Percentiles rank a stretch among this genome's conserved stretches.
Evolutionary conservation across 2,113 vertebrate genomes (phyloP).

Genomic region (Forbesichthys agassizii): DNA sequence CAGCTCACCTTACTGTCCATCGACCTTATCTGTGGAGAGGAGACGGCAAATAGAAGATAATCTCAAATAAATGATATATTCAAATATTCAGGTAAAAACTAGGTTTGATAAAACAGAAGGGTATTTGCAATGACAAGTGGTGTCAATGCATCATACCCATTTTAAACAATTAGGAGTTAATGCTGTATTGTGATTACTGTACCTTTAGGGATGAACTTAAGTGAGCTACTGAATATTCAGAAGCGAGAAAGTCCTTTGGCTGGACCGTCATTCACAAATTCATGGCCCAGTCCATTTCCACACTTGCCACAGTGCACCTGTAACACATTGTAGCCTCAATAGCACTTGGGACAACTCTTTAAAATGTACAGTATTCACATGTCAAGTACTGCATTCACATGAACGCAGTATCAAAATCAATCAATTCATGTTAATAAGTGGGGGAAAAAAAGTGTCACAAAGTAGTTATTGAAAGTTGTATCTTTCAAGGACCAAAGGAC

Average conservation of each 20-base stretch:
- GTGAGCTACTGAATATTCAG: slow-evolving; percentile 98
- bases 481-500: too few relatives aligned
- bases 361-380: too few relatives aligned
- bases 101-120: too few relatives aligned
- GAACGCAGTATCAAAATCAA: too few relatives aligned
- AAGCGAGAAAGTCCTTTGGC: slow-evolving; percentile 85
- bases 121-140: neutral
- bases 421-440: too few relatives aligned
- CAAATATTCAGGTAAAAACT: too few relatives aligned
- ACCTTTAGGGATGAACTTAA: slow-evolving; percentile 94
- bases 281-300: slow-evolving; percentile 90
- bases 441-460: too few relatives aligned
- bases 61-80: too few relatives aligned
- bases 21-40: slow-evolving; percentile 72
- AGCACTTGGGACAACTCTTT: neutral
- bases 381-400: too few relatives aligned
- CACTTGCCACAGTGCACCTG: slow-evolving; percentile 76
- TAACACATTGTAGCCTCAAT: slow-evolving; percentile 10
- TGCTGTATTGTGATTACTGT: neutral
- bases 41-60: fast-evolving
- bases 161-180: neutral
- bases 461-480: too few relatives aligned
- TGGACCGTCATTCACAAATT: slow-evolving; percentile 90
- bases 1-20: slow-evolving; percentile 75
- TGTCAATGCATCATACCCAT: neutral